Evolutionary conservation across 2,113 vertebrate genomes (phyloP).

Genomic region (Mesitornis unicolor): DNA sequence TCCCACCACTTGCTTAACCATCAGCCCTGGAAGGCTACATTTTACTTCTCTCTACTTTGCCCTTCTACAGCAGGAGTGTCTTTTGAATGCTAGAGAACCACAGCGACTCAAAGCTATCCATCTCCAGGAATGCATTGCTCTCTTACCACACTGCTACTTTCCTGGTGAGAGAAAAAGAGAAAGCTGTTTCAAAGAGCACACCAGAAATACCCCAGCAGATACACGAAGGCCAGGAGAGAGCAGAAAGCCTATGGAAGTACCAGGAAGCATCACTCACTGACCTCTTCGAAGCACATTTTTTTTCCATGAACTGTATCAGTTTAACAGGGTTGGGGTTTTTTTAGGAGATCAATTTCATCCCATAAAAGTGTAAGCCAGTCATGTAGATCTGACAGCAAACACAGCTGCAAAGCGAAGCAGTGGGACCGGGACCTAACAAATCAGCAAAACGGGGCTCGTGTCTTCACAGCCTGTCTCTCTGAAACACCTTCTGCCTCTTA

Average conservation of each 20-base stretch:
- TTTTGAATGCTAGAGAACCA: background rate
- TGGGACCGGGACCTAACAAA: background rate
- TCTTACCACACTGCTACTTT: background rate
- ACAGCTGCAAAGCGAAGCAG: background rate
- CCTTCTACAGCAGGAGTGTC: background rate
- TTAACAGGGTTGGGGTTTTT: background rate
- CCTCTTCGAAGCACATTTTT: background rate
- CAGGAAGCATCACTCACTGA: background rate
- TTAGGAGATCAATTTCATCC: background rate
- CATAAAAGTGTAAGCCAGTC: background rate
- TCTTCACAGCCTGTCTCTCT: background rate
- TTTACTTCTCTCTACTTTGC: background rate
- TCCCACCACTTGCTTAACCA: background rate
- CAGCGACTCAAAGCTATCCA: background rate
- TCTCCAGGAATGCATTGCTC: rapidly evolving
- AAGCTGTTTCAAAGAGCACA: background rate
- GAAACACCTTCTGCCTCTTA: background rate
- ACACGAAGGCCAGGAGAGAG: background rate
- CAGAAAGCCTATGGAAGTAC: background rate
- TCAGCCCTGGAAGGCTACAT: background rate
- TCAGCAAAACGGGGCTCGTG: background rate
- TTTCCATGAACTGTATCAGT: background rate
- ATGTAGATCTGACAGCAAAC: background rate
- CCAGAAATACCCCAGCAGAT: background rate
- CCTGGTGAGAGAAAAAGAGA: background rate